These are phyloP conservation scores for Spodoptera litura DNA, from an alignment of 1,140 invertebrate genomes.

Conservation along the genomic window DNA sequence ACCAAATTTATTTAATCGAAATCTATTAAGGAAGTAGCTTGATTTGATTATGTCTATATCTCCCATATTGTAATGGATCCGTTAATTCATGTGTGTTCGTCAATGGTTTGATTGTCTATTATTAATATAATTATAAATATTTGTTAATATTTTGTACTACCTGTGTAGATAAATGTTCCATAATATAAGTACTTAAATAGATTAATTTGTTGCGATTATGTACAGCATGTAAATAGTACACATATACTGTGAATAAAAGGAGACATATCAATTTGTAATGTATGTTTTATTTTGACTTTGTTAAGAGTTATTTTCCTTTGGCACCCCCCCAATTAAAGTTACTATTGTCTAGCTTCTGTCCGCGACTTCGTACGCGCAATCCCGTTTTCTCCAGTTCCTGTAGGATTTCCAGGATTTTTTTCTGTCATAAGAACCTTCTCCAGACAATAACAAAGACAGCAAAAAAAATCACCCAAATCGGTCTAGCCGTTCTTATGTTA, in stretches of 20 bases:
- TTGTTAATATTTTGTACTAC: constrained; percentile 52
- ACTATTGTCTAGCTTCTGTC: not conserved
- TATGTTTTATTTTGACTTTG: constrained; percentile 55
- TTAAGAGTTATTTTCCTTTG: constrained; percentile 2
- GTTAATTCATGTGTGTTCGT: constrained; percentile 40
- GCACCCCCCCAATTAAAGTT: not conserved
- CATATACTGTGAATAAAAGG: constrained; percentile 82
- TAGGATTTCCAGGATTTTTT: too few relatives aligned
- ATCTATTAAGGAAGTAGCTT: not conserved
- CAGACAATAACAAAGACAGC: too few relatives aligned
- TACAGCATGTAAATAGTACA: constrained; percentile 81
- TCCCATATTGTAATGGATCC: too few relatives aligned
- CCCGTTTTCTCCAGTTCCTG: too few relatives aligned
- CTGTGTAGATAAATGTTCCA: constrained; percentile 62
- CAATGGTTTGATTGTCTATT: constrained; percentile 47
- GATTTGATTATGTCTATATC: too few relatives aligned
- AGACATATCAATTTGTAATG: constrained; percentile 84
- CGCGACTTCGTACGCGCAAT: too few relatives aligned
- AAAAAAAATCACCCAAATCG: too few relatives aligned
- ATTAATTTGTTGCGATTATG: constrained; percentile 69
- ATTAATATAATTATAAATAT: constrained; percentile 41
- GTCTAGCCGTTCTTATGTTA: too few relatives aligned
- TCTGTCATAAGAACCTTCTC: too few relatives aligned
- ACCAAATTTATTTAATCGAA: too few relatives aligned
- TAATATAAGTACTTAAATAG: constrained; percentile 69